Percentiles rank a stretch among this genome's conserved stretches.
Evolutionary conservation across 2,888 invertebrate species (phyloP).

Genomic region (Oscheius onirici): DNA sequence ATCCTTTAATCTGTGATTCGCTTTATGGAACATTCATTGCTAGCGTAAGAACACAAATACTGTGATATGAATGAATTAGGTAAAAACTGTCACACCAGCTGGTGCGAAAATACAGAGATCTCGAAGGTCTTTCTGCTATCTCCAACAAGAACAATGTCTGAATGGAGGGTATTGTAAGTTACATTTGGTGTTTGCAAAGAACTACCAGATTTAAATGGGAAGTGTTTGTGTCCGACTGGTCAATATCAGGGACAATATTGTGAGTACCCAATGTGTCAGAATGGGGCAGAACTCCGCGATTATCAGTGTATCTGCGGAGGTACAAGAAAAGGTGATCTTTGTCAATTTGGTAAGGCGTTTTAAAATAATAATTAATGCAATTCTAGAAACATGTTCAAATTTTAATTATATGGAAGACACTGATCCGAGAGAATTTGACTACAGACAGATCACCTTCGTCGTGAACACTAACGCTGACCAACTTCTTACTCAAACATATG

Average conservation of each 20-base stretch:
- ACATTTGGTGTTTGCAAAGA: not conserved
- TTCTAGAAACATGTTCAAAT: constrained; percentile 34
- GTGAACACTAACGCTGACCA: constrained; percentile 47
- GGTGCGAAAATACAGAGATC: constrained; percentile 5
- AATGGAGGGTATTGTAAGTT: constrained; percentile 15
- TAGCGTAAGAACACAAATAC: not conserved
- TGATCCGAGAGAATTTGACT: constrained; percentile 43
- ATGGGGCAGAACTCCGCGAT: constrained; percentile 44
- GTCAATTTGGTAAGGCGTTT: constrained; percentile 39
- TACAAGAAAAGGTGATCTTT: constrained; percentile 39
- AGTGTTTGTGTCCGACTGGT: constrained; percentile 12
- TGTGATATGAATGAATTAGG: not conserved
- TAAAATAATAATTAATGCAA: not conserved
- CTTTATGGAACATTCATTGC: constrained; percentile 9
- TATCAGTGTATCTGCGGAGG: constrained; percentile 45
- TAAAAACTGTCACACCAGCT: not conserved
- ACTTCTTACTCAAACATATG: constrained; percentile 33
- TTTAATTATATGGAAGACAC: constrained; percentile 51
- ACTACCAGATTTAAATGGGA: not conserved
- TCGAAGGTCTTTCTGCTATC: not conserved
- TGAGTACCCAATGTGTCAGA: constrained; percentile 48
- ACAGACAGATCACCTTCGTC: constrained; percentile 49
- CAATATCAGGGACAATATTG: constrained; percentile 39
- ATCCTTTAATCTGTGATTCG: constrained; percentile 33
- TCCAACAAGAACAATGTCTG: not conserved